phyloP scores from a whole-genome alignment of 2,888 invertebrate genomes.

The Periphyllus acericola region DNA sequence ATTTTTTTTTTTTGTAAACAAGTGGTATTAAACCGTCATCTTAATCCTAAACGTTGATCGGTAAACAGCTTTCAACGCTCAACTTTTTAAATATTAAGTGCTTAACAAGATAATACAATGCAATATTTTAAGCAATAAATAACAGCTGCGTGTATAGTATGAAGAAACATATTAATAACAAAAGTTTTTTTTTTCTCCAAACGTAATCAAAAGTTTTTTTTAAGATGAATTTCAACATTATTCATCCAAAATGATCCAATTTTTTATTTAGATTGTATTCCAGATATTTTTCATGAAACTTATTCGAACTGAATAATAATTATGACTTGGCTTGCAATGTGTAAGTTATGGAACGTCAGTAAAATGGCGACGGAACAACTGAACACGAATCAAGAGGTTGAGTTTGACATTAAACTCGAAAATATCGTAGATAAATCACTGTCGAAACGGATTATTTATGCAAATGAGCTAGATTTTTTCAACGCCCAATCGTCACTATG shows the following conservation, averaged over 20 bases:
- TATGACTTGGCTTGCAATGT: neutral
- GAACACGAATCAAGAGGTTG: neutral
- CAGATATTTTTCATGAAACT: neutral
- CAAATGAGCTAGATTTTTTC: no score
- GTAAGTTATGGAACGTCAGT: neutral
- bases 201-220: neutral
- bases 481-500: no score
- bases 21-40: neutral
- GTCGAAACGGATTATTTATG: neutral
- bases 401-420: neutral
- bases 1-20: constrained; percentile 1
- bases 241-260: neutral
- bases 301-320: neutral
- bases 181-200: neutral
- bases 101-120: neutral
- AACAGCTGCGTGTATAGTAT: neutral
- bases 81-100: neutral
- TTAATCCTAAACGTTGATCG: constrained; percentile 15
- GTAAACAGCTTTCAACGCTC: neutral
- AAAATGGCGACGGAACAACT: neutral
- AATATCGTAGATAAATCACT: neutral
- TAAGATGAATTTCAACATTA: neutral
- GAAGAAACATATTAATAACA: neutral
- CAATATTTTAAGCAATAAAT: neutral
- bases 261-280: neutral